Percentiles rank a stretch among this genome's conserved stretches.
Evolutionary conservation across 2,113 vertebrate genomes (phyloP).

Genomic region (Gasterosteus aculeatus): DNA sequence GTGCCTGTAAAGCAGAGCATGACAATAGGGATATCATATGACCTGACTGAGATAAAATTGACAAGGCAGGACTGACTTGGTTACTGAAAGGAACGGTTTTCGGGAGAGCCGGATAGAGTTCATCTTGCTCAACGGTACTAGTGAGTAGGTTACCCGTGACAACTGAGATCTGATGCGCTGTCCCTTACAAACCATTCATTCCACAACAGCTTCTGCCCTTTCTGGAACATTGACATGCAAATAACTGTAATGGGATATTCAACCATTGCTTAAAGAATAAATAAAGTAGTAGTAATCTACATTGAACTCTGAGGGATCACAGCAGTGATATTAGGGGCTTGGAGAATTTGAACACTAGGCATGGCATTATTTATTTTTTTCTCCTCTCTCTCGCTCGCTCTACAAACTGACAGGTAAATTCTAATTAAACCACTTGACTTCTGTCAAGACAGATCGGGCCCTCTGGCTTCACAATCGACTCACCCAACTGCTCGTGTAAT

Average conservation of each 20-base stretch:
- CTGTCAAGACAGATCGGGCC: conserved; percentile 32
- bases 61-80: conserved; percentile 53
- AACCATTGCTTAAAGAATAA: not conserved
- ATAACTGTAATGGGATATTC: conserved; percentile 14
- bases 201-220: not conserved
- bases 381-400: not conserved
- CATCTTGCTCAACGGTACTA: conserved; percentile 15
- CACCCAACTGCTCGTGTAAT: conserved; percentile 62
- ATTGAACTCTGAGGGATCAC: not conserved
- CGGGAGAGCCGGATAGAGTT: conserved; percentile 38
- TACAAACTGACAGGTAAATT: conserved; percentile 11
- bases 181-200: conserved; percentile 7
- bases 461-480: conserved; percentile 44
- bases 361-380: not conserved
- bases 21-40: conserved; percentile 60
- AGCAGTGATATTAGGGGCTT: not conserved
- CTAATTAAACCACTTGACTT: conserved; percentile 50
- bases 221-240: conserved; percentile 9
- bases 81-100: conserved; percentile 43
- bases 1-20: conserved; percentile 43
- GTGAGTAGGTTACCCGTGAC: conserved; percentile 33
- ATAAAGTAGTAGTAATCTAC: not conserved
- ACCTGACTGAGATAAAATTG: conserved; percentile 60
- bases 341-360: not conserved
- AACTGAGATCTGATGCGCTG: conserved; percentile 8